phyloP scores from a whole-genome alignment of 2,888 invertebrate genomes.

The Parnassius smintheus region DNA sequence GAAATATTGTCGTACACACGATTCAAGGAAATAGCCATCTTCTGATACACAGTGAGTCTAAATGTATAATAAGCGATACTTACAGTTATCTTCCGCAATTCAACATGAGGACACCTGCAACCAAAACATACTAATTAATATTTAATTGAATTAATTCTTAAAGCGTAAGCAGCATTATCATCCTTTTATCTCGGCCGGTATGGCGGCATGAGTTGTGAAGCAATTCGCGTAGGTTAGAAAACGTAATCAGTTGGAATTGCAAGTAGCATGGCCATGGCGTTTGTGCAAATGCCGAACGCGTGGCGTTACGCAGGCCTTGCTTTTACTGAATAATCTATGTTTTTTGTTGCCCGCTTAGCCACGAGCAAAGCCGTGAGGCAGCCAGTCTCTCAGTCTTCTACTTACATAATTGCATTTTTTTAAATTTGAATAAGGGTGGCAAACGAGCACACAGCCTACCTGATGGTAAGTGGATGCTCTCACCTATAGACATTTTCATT shows the following conservation, averaged over 20 bases:
- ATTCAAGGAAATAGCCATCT: no score
- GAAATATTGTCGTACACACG: no score
- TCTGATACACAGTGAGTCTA: no score
- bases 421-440: no score
- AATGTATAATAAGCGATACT: neutral
- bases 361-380: no score
- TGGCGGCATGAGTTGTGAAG: neutral
- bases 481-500: no score
- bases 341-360: no score
- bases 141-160: slow-evolving; percentile 6
- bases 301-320: neutral
- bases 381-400: no score
- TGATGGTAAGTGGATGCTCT: no score
- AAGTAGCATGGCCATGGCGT: neutral
- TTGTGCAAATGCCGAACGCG: slow-evolving; percentile 5
- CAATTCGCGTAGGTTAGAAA: slow-evolving; percentile 10
- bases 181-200: slow-evolving; percentile 21
- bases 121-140: slow-evolving; percentile 13
- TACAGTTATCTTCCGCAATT: slow-evolving; percentile 6
- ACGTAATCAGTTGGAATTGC: slow-evolving; percentile 16
- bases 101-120: slow-evolving; percentile 21
- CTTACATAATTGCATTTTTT: no score
- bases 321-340: no score
- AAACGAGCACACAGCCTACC: no score
- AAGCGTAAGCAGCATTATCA: slow-evolving; percentile 5